These are phyloP conservation scores for Hyperoplus lanceolatus DNA, from an alignment of 2,797 vertebrate genomes.

Conservation along the genomic window DNA sequence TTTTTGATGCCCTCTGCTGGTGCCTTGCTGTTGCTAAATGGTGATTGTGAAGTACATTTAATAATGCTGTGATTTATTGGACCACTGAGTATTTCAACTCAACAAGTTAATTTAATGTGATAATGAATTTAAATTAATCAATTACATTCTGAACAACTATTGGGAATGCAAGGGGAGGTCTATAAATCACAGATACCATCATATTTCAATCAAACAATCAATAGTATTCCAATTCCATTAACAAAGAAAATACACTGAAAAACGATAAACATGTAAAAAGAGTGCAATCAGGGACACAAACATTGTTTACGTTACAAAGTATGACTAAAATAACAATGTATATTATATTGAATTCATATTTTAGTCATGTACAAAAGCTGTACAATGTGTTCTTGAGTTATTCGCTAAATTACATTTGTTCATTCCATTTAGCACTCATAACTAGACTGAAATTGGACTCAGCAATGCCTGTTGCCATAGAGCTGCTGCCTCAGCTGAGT, in stretches of 20 bases:
- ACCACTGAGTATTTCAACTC: constrained; percentile 8
- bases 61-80: constrained; percentile 24
- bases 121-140: not conserved
- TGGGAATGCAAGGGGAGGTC: not conserved
- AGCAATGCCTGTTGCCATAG: constrained; percentile 14
- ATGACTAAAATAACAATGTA: not conserved
- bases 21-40: constrained; percentile 55
- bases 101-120: not conserved
- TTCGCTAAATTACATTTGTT: not conserved
- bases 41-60: constrained; percentile 28
- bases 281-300: not conserved
- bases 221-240: not conserved
- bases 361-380: too few relatives aligned
- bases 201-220: not conserved
- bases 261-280: not conserved
- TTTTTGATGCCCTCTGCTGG: constrained; percentile 71
- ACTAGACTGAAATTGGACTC: constrained; percentile 9
- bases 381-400: not conserved
- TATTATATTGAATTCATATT: not conserved
- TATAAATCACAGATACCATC: not conserved
- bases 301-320: not conserved
- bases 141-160: too few relatives aligned
- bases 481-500: constrained; percentile 15
- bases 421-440: not conserved
- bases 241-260: not conserved